Evolutionary conservation across 2,888 invertebrate species (phyloP).

Genomic region (Acrocera orbiculus): DNA sequence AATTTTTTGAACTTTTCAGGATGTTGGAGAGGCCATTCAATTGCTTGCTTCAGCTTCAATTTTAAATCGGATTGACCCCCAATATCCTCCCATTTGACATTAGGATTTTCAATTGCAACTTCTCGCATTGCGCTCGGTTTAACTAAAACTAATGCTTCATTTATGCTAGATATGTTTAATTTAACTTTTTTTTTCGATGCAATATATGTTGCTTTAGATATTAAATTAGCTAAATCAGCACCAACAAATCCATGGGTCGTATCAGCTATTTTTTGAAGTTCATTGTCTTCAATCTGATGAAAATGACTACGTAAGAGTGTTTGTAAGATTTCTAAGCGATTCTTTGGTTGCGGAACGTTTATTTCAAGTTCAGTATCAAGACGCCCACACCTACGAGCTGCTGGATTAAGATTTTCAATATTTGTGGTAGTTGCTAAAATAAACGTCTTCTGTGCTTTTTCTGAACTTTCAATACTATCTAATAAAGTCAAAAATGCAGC

Average conservation of each 20-base stretch:
- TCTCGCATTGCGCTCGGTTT: slow-evolving; percentile 87
- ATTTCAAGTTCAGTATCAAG: slow-evolving; percentile 70
- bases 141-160: slow-evolving; percentile 45
- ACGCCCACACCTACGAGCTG: slow-evolving; percentile 59
- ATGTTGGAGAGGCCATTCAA: slow-evolving; percentile 86
- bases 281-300: slow-evolving; percentile 36
- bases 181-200: slow-evolving; percentile 33
- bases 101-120: slow-evolving; percentile 69
- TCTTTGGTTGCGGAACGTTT: slow-evolving; percentile 48
- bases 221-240: slow-evolving; percentile 64
- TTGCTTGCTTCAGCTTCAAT: slow-evolving; percentile 66
- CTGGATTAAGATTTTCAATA: slow-evolving; percentile 57
- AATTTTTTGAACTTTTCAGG: slow-evolving; percentile 62
- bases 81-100: slow-evolving; percentile 83
- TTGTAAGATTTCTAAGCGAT: slow-evolving; percentile 48
- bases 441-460: slow-evolving; percentile 37
- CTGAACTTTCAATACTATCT: slow-evolving; percentile 40
- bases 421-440: slow-evolving; percentile 64
- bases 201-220: slow-evolving; percentile 51
- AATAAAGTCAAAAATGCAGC: slow-evolving; percentile 42
- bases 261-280: slow-evolving; percentile 46
- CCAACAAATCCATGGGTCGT: slow-evolving; percentile 81
- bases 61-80: slow-evolving; percentile 82
- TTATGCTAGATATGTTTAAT: slow-evolving; percentile 37
- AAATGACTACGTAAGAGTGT: slow-evolving; percentile 41